These are phyloP conservation scores for Upupa epops DNA, from an alignment of 2,113 vertebrate species.

Conservation along the genomic window DNA sequence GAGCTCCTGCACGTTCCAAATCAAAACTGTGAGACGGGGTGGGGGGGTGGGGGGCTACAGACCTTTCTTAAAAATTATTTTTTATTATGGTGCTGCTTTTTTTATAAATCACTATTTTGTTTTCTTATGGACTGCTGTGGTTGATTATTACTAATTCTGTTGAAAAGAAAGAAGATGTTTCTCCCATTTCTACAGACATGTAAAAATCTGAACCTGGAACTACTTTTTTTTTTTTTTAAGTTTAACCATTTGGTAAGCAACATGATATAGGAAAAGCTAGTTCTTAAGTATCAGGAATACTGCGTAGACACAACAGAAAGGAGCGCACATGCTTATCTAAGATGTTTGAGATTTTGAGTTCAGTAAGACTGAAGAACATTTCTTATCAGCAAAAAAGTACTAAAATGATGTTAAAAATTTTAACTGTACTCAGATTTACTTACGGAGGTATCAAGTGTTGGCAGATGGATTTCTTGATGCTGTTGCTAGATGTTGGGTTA, in stretches of 20 bases:
- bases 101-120: background rate
- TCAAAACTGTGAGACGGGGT: background rate
- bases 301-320: background rate
- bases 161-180: background rate
- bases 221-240: background rate
- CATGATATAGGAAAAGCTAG: background rate
- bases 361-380: conserved; percentile 12
- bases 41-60: background rate
- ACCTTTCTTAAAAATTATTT: background rate
- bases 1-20: conserved; percentile 17
- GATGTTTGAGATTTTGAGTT: background rate
- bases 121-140: background rate
- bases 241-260: too few relatives aligned
- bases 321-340: background rate
- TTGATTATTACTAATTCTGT: background rate
- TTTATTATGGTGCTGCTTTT: background rate
- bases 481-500: background rate
- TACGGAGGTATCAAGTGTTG: background rate
- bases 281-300: background rate
- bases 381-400: background rate
- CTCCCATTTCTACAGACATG: background rate
- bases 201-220: background rate
- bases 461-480: background rate
- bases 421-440: background rate
- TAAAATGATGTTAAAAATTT: background rate